A percentile compares a stretch with the other conserved stretches of the same genome.
These are phyloP conservation scores for Myotis yumanensis DNA, from an alignment of 2,113 vertebrate species.

Conservation along the genomic window DNA sequence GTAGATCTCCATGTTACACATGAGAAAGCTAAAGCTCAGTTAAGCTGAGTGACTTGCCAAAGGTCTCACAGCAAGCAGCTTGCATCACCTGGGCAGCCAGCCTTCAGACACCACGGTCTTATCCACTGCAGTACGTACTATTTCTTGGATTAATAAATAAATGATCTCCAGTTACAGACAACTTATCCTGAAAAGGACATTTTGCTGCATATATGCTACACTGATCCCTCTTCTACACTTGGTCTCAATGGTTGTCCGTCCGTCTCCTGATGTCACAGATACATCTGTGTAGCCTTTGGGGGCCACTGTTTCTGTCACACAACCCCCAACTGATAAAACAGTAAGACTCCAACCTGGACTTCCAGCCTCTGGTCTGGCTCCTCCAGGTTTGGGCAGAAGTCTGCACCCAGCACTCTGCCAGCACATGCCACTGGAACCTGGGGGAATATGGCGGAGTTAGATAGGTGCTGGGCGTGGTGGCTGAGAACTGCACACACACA, in stretches of 20 bases:
- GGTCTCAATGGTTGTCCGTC: background rate
- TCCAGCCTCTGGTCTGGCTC: slow-evolving; percentile 79
- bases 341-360: slow-evolving; percentile 79
- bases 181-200: slow-evolving; percentile 8
- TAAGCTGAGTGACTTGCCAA: background rate
- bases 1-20: background rate
- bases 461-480: slow-evolving; percentile 62
- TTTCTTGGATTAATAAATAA: background rate
- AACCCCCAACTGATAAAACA: slow-evolving; percentile 73
- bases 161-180: background rate
- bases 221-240: background rate
- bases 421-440: slow-evolving; percentile 78
- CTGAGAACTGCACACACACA: slow-evolving; percentile 22
- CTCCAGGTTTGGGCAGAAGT: slow-evolving; percentile 79
- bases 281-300: background rate
- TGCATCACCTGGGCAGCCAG: background rate
- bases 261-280: background rate
- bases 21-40: background rate
- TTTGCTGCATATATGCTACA: background rate
- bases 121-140: background rate
- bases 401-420: slow-evolving; percentile 78
- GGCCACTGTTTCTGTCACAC: background rate
- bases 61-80: background rate
- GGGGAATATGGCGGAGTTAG: slow-evolving; percentile 74
- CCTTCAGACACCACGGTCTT: background rate